These are phyloP conservation scores for Phocoena sinus DNA, from an alignment of 2,113 vertebrate genomes.

Conservation along the genomic window DNA sequence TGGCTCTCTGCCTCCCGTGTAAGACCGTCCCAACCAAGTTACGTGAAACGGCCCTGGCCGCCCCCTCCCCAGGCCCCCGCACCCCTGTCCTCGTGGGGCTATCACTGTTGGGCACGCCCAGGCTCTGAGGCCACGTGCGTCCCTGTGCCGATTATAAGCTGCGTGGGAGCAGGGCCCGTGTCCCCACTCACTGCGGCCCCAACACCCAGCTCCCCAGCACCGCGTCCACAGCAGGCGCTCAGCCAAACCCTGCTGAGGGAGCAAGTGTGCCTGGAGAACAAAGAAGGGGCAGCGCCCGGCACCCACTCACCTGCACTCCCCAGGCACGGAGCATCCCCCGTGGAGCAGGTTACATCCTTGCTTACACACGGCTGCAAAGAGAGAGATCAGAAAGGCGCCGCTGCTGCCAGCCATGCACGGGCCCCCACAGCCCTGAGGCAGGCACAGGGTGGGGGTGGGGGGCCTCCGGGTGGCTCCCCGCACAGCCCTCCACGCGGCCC, in stretches of 20 bases:
- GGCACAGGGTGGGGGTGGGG: background rate
- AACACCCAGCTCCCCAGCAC: too few species aligned
- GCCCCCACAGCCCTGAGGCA: background rate
- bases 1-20: fast-evolving
- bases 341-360: slow-evolving; percentile 92
- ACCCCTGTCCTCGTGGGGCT: fast-evolving
- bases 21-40: background rate
- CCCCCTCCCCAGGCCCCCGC: fast-evolving
- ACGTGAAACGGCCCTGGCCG: fast-evolving
- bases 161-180: fast-evolving
- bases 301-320: slow-evolving; percentile 96
- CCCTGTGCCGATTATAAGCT: fast-evolving
- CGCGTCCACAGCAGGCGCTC: fast-evolving
- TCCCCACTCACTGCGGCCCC: background rate
- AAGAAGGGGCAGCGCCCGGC: background rate
- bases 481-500: fast-evolving
- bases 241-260: fast-evolving
- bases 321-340: slow-evolving; percentile 86
- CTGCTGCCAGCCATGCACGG: background rate
- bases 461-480: background rate
- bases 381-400: slow-evolving; percentile 27
- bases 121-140: fast-evolving
- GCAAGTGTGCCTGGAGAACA: fast-evolving
- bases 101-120: fast-evolving
- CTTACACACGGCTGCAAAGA: slow-evolving; percentile 90